A percentile compares a stretch with the other conserved stretches of the same genome.
Conservation (phyloP, 1,140 invertebrate genomes). For the Portunus trituberculatus region DNA sequence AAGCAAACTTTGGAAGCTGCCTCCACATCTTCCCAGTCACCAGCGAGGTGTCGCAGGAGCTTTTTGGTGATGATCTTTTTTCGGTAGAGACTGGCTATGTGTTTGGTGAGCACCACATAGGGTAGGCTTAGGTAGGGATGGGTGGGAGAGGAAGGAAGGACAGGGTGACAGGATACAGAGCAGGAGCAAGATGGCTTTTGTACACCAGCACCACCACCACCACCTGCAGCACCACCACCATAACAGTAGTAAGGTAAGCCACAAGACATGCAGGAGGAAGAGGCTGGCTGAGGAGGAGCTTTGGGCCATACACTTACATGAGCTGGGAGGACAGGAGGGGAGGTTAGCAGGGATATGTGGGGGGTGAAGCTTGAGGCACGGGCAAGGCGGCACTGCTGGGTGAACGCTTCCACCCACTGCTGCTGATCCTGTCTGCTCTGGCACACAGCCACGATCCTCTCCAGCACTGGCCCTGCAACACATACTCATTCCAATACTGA, state of each 20-base stretch:
- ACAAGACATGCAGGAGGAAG: slow-evolving; percentile 65
- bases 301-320: slow-evolving; percentile 70
- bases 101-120: slow-evolving; percentile 71
- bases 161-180: slow-evolving; percentile 32
- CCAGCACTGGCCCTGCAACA: slow-evolving; percentile 90
- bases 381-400: slow-evolving; percentile 82
- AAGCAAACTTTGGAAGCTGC: slow-evolving; percentile 21
- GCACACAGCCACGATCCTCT: slow-evolving; percentile 92
- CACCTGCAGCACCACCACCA: slow-evolving; percentile 33
- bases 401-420: slow-evolving; percentile 90
- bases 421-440: slow-evolving; percentile 91
- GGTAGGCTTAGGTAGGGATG: slow-evolving; percentile 60
- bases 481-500: background rate
- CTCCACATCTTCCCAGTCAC: slow-evolving; percentile 59
- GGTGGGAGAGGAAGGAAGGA: background rate
- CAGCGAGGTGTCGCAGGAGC: slow-evolving; percentile 56
- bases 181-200: slow-evolving; percentile 32
- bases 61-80: slow-evolving; percentile 65
- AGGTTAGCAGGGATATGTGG: slow-evolving; percentile 76
- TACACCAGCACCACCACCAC: slow-evolving; percentile 46
- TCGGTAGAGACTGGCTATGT: slow-evolving; percentile 55
- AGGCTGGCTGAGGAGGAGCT: slow-evolving; percentile 21
- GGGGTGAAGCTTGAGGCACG: slow-evolving; percentile 80
- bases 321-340: slow-evolving; percentile 70
- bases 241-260: slow-evolving; percentile 56